Evolutionary conservation across 1,140 invertebrate species (phyloP), one percentile per base, ranked within the genome.

Genomic region (Ips nitidus): DNA sequence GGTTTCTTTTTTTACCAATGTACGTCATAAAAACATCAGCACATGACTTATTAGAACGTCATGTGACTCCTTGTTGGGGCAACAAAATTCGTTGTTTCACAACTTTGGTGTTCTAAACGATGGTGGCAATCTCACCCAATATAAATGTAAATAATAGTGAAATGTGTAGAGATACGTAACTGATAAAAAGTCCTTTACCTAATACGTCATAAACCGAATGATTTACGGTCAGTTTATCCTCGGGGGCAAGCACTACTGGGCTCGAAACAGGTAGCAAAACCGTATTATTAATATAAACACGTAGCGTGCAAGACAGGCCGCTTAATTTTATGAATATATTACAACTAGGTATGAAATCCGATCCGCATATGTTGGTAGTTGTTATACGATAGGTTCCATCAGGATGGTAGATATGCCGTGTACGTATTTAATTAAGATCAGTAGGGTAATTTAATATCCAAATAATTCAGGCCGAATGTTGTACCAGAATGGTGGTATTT

Each of bases 251-350:
- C 43, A 47, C 59, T 61, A 61, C 59, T 47, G 56, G 45, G 2
- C 59, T 61, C 59, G 59, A 61, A 61, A 61, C 59, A 61, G 59
- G 59, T 61, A 61, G 59, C 59, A 4, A 50, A 50, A 61, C 59
- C 47, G 59, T 61, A 45, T 61, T 61, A 61, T 61, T 61, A 61
- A 61, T 61, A 45, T 47, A 61, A 22, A 61, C 59, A 61, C 59
- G 59, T 61, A 61, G n/a, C 8, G 47, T 47, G 59, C n/a, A 43
- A 37, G 59, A 61, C 59, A 61, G 59, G 59, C 42, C 59, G 43
- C 22, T 61, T 61, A 61, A 61, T 61, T 36, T 61, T 61, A 61
- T 61, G 59, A 61, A 61, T 61, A 61, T 61, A 61, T 61, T 61
- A 61, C 59, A 45, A 61, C 59, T 47, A 47, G 59, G 59, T 47